Evolutionary conservation across 2,888 invertebrate species (phyloP).

Genomic region (Malacosoma neustria): DNA sequence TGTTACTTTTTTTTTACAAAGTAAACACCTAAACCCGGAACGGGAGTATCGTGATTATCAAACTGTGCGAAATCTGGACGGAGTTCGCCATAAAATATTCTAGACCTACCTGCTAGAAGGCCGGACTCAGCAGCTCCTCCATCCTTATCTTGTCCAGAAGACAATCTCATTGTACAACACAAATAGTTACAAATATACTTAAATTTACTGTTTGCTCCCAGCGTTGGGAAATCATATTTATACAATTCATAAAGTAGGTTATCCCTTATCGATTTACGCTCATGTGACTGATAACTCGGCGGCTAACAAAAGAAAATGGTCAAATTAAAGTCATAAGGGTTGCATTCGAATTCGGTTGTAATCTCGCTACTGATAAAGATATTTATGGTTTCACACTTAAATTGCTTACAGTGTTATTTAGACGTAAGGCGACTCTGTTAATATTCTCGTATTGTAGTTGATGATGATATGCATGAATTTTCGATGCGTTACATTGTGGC

Average conservation of each 20-base stretch:
- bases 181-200: constrained; percentile 22
- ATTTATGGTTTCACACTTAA: constrained; percentile 9
- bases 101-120: constrained; percentile 34
- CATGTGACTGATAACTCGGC: constrained; percentile 56
- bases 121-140: constrained; percentile 52
- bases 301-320: constrained; percentile 29
- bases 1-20: too few species aligned
- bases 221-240: constrained; percentile 49
- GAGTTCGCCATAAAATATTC: too few species aligned
- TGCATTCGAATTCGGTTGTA: constrained; percentile 1
- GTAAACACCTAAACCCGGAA: too few species aligned
- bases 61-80: too few species aligned
- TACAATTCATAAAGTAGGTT: constrained; percentile 59
- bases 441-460: too few species aligned
- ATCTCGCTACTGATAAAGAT: constrained; percentile 10
- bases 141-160: constrained; percentile 57
- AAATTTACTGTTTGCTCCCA: constrained; percentile 26
- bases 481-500: too few species aligned
- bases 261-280: constrained; percentile 49
- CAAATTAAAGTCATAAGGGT: constrained; percentile 15
- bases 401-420: not conserved
- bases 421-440: too few species aligned
- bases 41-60: too few species aligned
- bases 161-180: constrained; percentile 40
- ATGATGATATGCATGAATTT: too few species aligned